Conservation (phyloP, 2,797 vertebrate genomes). For the Natrix natrix region DNA sequence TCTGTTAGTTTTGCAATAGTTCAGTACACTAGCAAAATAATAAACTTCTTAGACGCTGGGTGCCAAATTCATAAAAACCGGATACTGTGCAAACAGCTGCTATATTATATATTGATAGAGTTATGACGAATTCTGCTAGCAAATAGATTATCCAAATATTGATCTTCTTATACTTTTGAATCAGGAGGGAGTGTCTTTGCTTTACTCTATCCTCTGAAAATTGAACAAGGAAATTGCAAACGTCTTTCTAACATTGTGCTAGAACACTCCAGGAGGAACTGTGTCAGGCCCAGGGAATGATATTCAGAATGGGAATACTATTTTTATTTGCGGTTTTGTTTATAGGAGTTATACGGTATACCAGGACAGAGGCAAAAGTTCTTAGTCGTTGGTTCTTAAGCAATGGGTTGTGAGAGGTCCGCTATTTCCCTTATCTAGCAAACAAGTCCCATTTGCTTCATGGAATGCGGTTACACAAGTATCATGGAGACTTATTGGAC, state of each 20-base stretch:
- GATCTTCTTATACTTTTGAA: background rate
- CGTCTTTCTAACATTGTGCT: background rate
- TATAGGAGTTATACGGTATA: background rate
- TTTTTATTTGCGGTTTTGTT: background rate
- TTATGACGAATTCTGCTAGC: background rate
- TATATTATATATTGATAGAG: background rate
- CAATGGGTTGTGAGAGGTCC: background rate
- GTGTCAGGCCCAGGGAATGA: background rate
- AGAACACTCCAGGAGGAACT: background rate
- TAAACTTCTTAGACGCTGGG: background rate
- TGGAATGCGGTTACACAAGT: conserved; percentile 3
- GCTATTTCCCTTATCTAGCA: background rate
- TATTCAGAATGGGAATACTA: background rate
- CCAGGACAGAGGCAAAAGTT: background rate
- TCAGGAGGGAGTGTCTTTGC: background rate
- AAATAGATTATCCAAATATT: background rate
- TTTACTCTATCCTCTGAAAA: background rate
- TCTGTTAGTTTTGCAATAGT: background rate
- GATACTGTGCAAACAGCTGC: background rate
- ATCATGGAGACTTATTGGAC: conserved; percentile 11
- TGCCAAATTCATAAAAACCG: background rate
- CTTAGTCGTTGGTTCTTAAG: background rate
- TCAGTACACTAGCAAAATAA: background rate
- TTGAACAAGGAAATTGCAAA: background rate
- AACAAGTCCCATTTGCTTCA: background rate